Percentiles rank a stretch among this genome's conserved stretches.
Evolutionary conservation across 1,140 invertebrate genomes (phyloP).

Genomic region (Manduca sexta): DNA sequence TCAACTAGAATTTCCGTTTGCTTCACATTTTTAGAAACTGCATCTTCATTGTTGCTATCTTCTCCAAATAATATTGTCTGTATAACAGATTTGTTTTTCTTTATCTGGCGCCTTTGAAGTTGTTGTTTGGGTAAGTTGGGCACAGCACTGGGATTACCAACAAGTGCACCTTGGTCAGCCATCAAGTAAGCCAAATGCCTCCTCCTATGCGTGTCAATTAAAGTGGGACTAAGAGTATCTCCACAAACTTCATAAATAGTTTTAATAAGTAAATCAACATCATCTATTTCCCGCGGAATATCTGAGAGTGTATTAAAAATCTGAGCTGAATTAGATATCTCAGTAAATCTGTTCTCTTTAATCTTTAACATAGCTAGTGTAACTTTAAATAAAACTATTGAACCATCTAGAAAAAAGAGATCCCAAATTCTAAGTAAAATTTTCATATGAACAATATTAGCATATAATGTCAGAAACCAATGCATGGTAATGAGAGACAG

Average conservation of each 20-base stretch:
- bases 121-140: conserved; percentile 95
- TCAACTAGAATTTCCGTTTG: conserved; percentile 96
- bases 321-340: conserved; percentile 93
- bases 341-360: conserved; percentile 87
- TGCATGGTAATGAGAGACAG: conserved; percentile 96
- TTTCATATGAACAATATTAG: conserved; percentile 98
- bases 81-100: conserved; percentile 92
- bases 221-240: conserved; percentile 86
- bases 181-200: conserved; percentile 96
- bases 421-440: conserved; percentile 97
- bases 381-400: conserved; percentile 96
- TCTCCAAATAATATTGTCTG: conserved; percentile 92
- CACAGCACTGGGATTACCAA: conserved; percentile 90
- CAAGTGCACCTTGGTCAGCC: conserved; percentile 94
- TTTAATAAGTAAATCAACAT: conserved; percentile 83
- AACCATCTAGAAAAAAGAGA: conserved; percentile 96
- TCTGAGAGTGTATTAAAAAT: conserved; percentile 98
- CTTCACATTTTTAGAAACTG: conserved; percentile 97
- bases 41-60: conserved; percentile 82
- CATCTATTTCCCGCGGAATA: conserved; percentile 93
- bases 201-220: conserved; percentile 92
- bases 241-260: conserved; percentile 73
- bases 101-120: conserved; percentile 87
- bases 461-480: conserved; percentile 99
- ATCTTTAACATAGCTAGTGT: conserved; percentile 96